phyloP scores from a whole-genome alignment of 2,113 vertebrate species.

The Ammodytes marinus region DNA sequence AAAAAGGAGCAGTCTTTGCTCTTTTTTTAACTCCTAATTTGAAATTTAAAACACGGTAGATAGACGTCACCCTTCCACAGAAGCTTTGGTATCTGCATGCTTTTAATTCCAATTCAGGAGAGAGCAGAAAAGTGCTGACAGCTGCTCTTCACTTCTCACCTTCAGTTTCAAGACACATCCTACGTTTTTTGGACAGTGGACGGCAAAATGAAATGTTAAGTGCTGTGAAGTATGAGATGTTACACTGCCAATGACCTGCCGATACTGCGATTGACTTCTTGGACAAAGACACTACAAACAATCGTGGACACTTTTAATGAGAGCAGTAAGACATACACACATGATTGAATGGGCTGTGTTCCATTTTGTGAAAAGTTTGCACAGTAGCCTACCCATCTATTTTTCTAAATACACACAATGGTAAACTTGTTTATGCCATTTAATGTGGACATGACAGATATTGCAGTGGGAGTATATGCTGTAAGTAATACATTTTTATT shows the following conservation, averaged over 20 bases:
- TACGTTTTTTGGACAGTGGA: conserved; percentile 4
- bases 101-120: conserved; percentile 31
- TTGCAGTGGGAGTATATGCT: background rate
- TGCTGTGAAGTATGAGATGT: conserved; percentile 8
- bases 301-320: background rate
- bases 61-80: background rate
- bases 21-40: conserved; percentile 30
- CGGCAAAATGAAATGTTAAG: background rate
- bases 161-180: background rate
- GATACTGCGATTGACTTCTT: background rate
- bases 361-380: conserved; percentile 8
- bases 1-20: conserved; percentile 30
- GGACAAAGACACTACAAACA: conserved; percentile 9
- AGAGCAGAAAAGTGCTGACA: conserved; percentile 1
- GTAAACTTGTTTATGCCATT: conserved; percentile 1
- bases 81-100: conserved; percentile 3
- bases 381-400: conserved; percentile 10
- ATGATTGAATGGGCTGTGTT: conserved; percentile 3
- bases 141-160: background rate
- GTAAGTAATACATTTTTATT: background rate
- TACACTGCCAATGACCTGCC: background rate
- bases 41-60: conserved; percentile 15
- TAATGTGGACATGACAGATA: background rate
- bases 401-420: background rate
- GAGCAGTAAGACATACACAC: background rate